Conservation (phyloP, 2,797 vertebrate species). For the Fundulus diaphanus region DNA sequence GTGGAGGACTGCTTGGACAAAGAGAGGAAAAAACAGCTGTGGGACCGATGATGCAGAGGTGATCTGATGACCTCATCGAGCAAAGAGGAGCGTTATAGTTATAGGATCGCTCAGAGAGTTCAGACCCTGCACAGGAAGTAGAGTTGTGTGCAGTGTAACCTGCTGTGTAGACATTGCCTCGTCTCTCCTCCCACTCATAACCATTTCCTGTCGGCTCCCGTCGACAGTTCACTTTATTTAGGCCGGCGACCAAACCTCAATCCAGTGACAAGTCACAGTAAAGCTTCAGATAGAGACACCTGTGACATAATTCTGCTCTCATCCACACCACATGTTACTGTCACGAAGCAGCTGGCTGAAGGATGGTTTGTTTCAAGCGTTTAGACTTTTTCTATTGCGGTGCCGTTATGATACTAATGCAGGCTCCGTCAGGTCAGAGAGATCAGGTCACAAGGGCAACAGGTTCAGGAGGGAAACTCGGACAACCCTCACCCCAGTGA, state of each 20-base stretch:
- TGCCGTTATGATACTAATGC: neutral
- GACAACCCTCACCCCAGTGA: too few relatives aligned
- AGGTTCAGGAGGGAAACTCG: too few relatives aligned
- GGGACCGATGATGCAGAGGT: slow-evolving; percentile 33
- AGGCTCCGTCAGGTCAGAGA: slow-evolving; percentile 4
- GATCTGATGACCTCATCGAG: slow-evolving; percentile 29
- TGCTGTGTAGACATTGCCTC: slow-evolving; percentile 60
- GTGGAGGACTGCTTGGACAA: slow-evolving; percentile 29
- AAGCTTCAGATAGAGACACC: neutral
- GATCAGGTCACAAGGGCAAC: too few relatives aligned
- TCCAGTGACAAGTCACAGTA: neutral
- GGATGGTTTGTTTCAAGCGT: slow-evolving; percentile 7
- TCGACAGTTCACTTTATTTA: slow-evolving; percentile 23
- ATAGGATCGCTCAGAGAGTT: slow-evolving; percentile 12
- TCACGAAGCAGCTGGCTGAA: slow-evolving; percentile 17
- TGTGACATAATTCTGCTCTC: neutral
- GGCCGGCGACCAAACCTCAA: slow-evolving; percentile 3
- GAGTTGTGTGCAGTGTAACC: slow-evolving; percentile 40
- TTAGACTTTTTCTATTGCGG: slow-evolving; percentile 1
- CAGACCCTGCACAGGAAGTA: slow-evolving; percentile 51
- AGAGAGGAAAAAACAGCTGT: slow-evolving; percentile 22
- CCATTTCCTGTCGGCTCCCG: slow-evolving; percentile 72
- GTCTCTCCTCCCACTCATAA: slow-evolving; percentile 49
- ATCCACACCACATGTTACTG: neutral
- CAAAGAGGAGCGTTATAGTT: slow-evolving; percentile 12